Evolutionary conservation across 2,888 invertebrate species (phyloP).

Genomic region (Gortyna flavago): DNA sequence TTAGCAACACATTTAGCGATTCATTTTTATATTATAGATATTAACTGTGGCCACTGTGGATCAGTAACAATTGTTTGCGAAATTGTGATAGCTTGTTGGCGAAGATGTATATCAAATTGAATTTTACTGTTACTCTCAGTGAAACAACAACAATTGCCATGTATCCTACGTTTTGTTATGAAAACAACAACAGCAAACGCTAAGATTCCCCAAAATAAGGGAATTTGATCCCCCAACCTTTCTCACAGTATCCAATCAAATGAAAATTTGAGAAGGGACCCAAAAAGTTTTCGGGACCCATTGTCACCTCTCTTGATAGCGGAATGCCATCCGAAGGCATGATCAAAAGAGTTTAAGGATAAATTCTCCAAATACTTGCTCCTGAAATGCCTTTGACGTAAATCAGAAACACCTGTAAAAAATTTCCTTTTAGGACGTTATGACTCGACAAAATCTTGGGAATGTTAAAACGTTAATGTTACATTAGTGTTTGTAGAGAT

Average conservation of each 20-base stretch:
- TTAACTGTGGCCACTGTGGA: not conserved
- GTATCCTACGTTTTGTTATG: slow-evolving; percentile 14
- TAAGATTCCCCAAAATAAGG: slow-evolving; percentile 41
- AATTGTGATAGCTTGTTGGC: not conserved
- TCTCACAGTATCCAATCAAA: slow-evolving; percentile 42
- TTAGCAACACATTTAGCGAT: too few relatives aligned
- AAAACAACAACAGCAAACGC: slow-evolving; percentile 40
- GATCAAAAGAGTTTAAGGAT: slow-evolving; percentile 61
- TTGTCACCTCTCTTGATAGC: slow-evolving; percentile 65
- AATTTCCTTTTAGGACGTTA: slow-evolving; percentile 32
- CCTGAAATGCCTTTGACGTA: slow-evolving; percentile 54
- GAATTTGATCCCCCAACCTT: slow-evolving; percentile 47
- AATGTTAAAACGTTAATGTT: slow-evolving; percentile 22
- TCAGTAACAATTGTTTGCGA: not conserved
- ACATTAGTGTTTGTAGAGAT: slow-evolving; percentile 3
- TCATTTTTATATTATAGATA: not conserved
- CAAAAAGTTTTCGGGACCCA: slow-evolving; percentile 53
- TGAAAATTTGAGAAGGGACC: slow-evolving; percentile 59
- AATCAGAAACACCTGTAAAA: slow-evolving; percentile 65
- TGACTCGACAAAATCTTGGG: slow-evolving; percentile 24
- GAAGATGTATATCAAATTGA: not conserved
- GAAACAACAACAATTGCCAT: too few relatives aligned
- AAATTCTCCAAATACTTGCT: slow-evolving; percentile 61
- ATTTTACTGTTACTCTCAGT: not conserved
- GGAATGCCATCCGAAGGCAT: slow-evolving; percentile 53